These are phyloP conservation scores for Aricia agestis DNA, from an alignment of 1,140 invertebrate species.

Conservation along the genomic window DNA sequence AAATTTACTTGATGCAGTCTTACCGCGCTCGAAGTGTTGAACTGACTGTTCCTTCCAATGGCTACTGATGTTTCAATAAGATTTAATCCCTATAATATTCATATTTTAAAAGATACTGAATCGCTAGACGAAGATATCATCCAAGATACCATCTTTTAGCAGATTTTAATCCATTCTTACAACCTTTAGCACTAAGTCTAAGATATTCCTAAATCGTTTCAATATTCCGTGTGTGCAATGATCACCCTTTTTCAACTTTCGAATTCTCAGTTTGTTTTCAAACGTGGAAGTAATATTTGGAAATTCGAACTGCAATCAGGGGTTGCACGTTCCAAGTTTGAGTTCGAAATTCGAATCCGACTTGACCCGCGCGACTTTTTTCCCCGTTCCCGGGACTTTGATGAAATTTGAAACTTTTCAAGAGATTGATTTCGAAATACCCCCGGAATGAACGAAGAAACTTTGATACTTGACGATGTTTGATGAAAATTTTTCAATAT, in stretches of 20 bases:
- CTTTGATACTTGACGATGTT: constrained; percentile 17
- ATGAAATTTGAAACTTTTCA: constrained; percentile 60
- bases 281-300: constrained; percentile 39
- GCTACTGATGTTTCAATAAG: no score
- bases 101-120: no score
- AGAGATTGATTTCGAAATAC: constrained; percentile 45
- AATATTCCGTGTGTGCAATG: neutral
- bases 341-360: constrained; percentile 47
- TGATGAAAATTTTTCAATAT: constrained; percentile 11
- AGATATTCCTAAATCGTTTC: neutral
- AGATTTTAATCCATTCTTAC: no score
- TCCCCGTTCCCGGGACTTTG: constrained; percentile 43
- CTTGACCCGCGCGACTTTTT: constrained; percentile 49
- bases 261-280: constrained; percentile 31
- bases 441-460: constrained; percentile 25
- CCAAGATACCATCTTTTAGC: no score
- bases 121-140: no score
- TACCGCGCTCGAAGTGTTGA: no score
- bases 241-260: constrained; percentile 24
- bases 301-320: constrained; percentile 65
- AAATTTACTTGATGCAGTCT: no score
- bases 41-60: no score
- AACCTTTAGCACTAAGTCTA: neutral
- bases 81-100: no score
- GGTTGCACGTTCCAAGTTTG: constrained; percentile 36